Evolutionary conservation across 2,113 vertebrate species (phyloP).

Genomic region (Hystrix cristata): DNA sequence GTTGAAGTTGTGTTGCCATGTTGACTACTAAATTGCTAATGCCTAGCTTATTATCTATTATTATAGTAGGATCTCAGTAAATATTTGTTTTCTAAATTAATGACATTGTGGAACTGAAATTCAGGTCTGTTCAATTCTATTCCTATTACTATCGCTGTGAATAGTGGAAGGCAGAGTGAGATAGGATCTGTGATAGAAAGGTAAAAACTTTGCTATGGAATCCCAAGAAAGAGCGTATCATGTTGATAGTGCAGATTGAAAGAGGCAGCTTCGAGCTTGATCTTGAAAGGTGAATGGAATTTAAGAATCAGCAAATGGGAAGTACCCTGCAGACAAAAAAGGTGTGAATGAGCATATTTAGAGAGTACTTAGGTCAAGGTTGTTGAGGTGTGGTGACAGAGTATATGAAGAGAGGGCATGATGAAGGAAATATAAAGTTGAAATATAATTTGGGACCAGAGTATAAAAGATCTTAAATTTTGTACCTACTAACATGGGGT

Average conservation of each 20-base stretch:
- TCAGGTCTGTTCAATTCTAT: neutral
- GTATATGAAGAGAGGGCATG: neutral
- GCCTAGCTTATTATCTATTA: neutral
- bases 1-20: neutral
- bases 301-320: slow-evolving; percentile 12
- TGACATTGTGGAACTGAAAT: slow-evolving; percentile 13
- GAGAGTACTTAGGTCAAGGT: neutral
- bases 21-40: slow-evolving; percentile 5
- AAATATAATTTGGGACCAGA: neutral
- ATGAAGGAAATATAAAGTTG: neutral
- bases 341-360: neutral
- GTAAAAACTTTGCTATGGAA: neutral
- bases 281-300: neutral
- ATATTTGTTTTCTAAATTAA: slow-evolving; percentile 34
- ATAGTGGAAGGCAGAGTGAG: neutral
- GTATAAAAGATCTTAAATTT: neutral
- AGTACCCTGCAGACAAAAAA: neutral
- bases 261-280: neutral
- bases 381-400: neutral
- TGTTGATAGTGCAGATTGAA: neutral
- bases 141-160: neutral
- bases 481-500: neutral
- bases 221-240: neutral
- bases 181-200: neutral
- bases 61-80: neutral